Conservation (phyloP, 1,140 invertebrate species). For the Phocides pigmalion region DNA sequence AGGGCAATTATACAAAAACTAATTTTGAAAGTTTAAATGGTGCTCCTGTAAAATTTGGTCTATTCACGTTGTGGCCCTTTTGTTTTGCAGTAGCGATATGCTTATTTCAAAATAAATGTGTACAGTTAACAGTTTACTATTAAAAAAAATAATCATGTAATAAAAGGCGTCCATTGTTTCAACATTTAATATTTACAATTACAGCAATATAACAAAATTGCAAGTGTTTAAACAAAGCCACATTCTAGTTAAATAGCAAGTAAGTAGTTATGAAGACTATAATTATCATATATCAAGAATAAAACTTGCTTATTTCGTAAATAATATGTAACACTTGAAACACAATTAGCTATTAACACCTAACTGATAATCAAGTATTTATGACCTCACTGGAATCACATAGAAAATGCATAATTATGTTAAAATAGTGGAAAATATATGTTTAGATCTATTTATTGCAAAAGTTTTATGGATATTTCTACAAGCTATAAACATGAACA, state of each 20-base stretch:
- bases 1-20: no score
- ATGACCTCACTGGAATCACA: not conserved
- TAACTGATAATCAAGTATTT: not conserved
- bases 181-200: constrained; percentile 14
- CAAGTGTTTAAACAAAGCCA: constrained; percentile 3
- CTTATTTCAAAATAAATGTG: no score
- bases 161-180: constrained; percentile 2
- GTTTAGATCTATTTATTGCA: no score
- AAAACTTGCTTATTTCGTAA: not conserved
- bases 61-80: no score
- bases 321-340: no score
- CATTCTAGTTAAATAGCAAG: not conserved
- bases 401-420: not conserved
- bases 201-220: constrained; percentile 10
- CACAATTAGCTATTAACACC: no score
- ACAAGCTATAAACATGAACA: not conserved
- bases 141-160: no score
- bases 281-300: not conserved
- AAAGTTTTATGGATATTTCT: not conserved
- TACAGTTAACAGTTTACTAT: no score
- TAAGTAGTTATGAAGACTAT: not conserved
- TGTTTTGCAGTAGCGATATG: no score
- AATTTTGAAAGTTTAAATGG: no score
- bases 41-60: no score
- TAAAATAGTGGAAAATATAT: not conserved